These are phyloP conservation scores for Macquaria ambigua DNA, from an alignment of 2,113 vertebrate genomes.

Conservation along the genomic window DNA sequence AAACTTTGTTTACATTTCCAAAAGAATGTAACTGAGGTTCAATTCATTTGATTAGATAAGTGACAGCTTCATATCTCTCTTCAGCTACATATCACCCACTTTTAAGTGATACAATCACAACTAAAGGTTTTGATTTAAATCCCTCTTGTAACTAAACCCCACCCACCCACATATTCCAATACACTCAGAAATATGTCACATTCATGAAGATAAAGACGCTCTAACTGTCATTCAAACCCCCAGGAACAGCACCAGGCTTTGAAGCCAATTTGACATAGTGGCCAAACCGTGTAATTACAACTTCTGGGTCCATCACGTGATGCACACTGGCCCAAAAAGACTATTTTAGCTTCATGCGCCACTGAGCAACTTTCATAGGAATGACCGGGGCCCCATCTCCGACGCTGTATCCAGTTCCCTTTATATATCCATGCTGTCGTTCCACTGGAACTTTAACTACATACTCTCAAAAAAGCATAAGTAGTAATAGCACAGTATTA, in stretches of 20 bases:
- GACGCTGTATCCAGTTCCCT: no score
- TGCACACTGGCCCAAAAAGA: no score
- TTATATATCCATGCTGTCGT: no score
- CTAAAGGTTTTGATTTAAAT: conserved; percentile 9
- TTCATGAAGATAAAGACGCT: background rate
- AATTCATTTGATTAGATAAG: background rate
- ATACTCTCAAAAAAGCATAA: background rate
- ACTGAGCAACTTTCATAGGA: no score
- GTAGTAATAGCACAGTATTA: background rate
- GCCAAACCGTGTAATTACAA: no score
- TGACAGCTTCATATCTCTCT: background rate
- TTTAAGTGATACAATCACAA: conserved; percentile 16
- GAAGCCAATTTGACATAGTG: no score
- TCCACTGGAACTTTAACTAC: background rate
- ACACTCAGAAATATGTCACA: background rate
- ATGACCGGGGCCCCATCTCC: no score
- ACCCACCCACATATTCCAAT: background rate
- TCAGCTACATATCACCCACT: background rate
- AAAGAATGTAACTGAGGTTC: background rate
- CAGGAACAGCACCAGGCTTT: no score
- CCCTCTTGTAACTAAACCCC: background rate
- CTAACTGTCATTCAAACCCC: background rate
- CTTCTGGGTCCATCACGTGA: no score
- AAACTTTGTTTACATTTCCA: background rate
- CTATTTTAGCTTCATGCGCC: no score